These are phyloP conservation scores for Protobothrops mucrosquamatus DNA, from an alignment of 2,113 vertebrate species.

Conservation along the genomic window DNA sequence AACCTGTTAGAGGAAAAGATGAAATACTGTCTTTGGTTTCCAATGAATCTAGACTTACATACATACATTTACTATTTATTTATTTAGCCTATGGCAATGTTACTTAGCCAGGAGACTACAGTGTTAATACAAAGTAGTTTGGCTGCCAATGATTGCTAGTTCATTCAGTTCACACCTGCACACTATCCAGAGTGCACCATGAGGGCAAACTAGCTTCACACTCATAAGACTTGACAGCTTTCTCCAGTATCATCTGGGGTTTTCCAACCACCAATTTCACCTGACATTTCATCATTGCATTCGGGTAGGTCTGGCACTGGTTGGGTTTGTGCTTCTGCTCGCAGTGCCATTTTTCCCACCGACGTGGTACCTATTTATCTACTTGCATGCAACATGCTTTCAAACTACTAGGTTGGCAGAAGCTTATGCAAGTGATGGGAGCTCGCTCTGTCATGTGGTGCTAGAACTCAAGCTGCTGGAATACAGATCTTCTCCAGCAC, in stretches of 20 bases:
- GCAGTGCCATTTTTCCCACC: too few species aligned
- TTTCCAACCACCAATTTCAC: background rate
- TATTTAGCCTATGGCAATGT: background rate
- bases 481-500: background rate
- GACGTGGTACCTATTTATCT: background rate
- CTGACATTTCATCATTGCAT: background rate
- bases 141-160: background rate
- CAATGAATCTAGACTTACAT: background rate
- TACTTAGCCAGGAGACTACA: background rate
- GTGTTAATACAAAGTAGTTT: background rate
- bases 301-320: background rate
- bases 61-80: background rate
- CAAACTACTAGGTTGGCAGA: background rate
- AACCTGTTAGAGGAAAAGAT: background rate
- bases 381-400: background rate
- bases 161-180: background rate
- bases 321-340: background rate
- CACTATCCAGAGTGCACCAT: background rate
- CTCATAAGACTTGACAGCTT: background rate
- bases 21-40: background rate
- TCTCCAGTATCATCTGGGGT: background rate
- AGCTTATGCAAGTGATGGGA: background rate
- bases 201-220: background rate
- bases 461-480: background rate
- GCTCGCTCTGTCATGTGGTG: background rate